Percentiles rank a stretch among this genome's conserved stretches.
These are phyloP conservation scores for Antedon bifida DNA, from an alignment of 35 echinoderm and acorn worm genomes.

Conservation along the genomic window DNA sequence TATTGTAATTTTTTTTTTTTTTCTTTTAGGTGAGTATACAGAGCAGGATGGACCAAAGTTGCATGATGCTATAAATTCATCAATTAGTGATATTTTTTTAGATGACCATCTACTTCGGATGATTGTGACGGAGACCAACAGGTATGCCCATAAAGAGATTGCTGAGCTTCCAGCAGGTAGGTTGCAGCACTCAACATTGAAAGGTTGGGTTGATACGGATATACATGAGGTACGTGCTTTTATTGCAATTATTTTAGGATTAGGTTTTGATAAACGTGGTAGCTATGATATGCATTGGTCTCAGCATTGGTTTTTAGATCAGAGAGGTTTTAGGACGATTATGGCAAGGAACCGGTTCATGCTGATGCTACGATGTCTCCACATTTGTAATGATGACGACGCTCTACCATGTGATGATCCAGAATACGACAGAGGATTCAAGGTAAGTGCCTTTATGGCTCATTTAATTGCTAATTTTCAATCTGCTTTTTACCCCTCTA, in stretches of 20 bases:
- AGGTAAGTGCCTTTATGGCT: background rate
- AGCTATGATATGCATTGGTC: background rate
- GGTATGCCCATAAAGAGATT: background rate
- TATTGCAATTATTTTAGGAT: too few relatives aligned
- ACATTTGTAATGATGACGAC: too few relatives aligned
- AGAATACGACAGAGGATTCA: background rate
- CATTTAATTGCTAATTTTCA: background rate
- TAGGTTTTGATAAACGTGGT: background rate
- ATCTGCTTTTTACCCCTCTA: constrained; percentile 9
- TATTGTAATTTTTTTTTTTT: too few relatives aligned
- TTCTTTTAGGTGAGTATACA: background rate
- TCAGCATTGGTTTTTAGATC: too few relatives aligned
- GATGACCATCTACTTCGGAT: background rate
- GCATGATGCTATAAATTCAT: constrained; percentile 1
- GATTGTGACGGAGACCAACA: background rate
- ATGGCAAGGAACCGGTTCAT: too few relatives aligned
- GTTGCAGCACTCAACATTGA: too few relatives aligned
- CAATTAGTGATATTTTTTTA: constrained; percentile 6
- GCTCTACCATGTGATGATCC: too few relatives aligned
- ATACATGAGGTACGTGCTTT: constrained; percentile 8
- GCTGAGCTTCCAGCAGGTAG: background rate
- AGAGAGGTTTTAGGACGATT: too few relatives aligned
- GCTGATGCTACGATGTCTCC: too few relatives aligned
- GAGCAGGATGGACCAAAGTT: background rate
- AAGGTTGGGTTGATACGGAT: background rate